phyloP scores from a whole-genome alignment of 2,797 vertebrate species.

The Acrocephalus scirpaceus region DNA sequence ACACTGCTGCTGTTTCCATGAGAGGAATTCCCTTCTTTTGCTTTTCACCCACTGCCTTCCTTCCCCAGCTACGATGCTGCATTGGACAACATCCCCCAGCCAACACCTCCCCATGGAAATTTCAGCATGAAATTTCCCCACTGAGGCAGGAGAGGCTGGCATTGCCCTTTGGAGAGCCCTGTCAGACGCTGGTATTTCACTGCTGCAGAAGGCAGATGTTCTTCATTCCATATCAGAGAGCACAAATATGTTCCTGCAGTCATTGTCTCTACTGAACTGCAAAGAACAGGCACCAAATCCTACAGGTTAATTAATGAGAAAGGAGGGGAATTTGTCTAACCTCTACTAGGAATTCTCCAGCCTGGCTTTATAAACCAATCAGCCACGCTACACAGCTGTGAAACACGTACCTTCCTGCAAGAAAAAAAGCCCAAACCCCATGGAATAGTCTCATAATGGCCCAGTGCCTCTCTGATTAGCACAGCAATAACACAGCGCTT shows the following conservation, averaged over 20 bases:
- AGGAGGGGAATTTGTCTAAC: constrained; percentile 40
- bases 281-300: constrained; percentile 35
- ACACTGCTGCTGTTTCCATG: neutral
- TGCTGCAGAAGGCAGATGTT: constrained; percentile 28
- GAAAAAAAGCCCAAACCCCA: constrained; percentile 1
- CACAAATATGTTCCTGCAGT: constrained; percentile 10
- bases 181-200: neutral
- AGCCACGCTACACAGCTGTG: neutral
- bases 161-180: neutral
- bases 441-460: constrained; percentile 15
- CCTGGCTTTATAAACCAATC: constrained; percentile 40
- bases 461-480: constrained; percentile 40
- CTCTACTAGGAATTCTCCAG: constrained; percentile 28
- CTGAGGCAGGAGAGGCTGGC: neutral
- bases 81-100: neutral
- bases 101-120: neutral
- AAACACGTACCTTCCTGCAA: neutral
- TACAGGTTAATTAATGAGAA: constrained; percentile 50
- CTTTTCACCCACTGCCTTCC: neutral
- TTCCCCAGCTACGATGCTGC: neutral
- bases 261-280: neutral
- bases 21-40: neutral
- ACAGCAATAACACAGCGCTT: neutral
- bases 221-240: neutral
- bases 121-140: neutral